phyloP scores from a whole-genome alignment of 1,140 invertebrate genomes.

The Tetramorium simillimum region DNA sequence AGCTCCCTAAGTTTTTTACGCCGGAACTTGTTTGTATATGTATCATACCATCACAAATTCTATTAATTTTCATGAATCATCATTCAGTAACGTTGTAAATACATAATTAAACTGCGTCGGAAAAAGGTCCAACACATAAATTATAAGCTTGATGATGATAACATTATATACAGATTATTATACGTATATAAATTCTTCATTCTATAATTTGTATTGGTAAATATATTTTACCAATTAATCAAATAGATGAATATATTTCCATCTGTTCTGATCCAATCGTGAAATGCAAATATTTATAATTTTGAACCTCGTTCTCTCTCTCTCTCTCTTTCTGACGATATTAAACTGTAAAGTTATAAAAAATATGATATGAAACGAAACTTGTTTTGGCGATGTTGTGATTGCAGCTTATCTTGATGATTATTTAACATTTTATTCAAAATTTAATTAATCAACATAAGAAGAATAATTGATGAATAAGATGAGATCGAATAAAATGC shows the following conservation, averaged over 20 bases:
- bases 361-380: constrained; percentile 5
- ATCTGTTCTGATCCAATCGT: background rate
- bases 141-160: background rate
- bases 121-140: background rate
- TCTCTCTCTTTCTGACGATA: background rate
- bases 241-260: background rate
- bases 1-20: background rate
- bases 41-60: background rate
- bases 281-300: background rate
- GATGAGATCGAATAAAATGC: background rate
- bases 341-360: background rate
- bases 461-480: background rate
- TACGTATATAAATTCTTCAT: background rate
- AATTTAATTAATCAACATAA: background rate
- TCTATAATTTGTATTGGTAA: too few species aligned
- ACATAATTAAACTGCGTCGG: background rate
- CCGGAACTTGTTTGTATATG: background rate
- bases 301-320: background rate
- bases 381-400: background rate
- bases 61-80: background rate
- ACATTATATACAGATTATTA: background rate
- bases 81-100: background rate
- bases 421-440: background rate
- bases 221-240: background rate
- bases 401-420: background rate